Percentiles rank a stretch among this genome's conserved stretches.
Evolutionary conservation across 2,888 invertebrate species (phyloP).

Genomic region (Drosophila buzzatii): DNA sequence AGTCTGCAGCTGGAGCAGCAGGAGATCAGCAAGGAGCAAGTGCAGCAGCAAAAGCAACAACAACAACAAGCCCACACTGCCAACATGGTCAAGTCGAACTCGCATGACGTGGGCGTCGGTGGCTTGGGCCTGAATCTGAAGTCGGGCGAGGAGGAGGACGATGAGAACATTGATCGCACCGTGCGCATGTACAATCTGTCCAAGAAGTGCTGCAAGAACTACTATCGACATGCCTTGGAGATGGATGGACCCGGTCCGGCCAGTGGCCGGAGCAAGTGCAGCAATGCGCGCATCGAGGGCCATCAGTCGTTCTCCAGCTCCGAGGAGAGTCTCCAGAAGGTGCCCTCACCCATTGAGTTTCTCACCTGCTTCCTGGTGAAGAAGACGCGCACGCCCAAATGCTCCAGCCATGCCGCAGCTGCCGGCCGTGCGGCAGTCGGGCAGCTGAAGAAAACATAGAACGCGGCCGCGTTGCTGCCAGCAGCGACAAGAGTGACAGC

Average conservation of each 20-base stretch:
- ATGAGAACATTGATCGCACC: conserved; percentile 82
- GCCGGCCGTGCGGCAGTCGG: conserved; percentile 37
- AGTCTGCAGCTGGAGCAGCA: conserved; percentile 27
- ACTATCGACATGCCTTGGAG: conserved; percentile 77
- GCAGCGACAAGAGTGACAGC: conserved; percentile 35
- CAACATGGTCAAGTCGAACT: conserved; percentile 64
- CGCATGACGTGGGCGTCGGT: conserved; percentile 67
- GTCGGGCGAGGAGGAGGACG: conserved; percentile 71
- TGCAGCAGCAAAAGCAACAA: conserved; percentile 21
- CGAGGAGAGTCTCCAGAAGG: conserved; percentile 84
- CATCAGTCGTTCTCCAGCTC: conserved; percentile 77
- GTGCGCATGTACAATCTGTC: conserved; percentile 84
- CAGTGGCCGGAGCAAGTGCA: conserved; percentile 57
- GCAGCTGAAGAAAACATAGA: conserved; percentile 80
- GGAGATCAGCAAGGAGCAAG: conserved; percentile 30
- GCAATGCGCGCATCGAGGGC: conserved; percentile 54
- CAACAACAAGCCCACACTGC: conserved; percentile 33
- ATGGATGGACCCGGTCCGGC: conserved; percentile 60
- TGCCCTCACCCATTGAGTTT: conserved; percentile 83
- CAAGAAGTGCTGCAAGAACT: conserved; percentile 84
- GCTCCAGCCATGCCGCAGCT: conserved; percentile 38
- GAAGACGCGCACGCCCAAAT: conserved; percentile 80
- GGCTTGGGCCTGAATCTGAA: conserved; percentile 67
- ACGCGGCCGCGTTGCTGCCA: conserved; percentile 74
- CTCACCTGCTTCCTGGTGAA: conserved; percentile 83